Percentiles rank a stretch among this genome's conserved stretches.
These are phyloP conservation scores for Saccostrea glomerata DNA, from an alignment of 1,140 invertebrate species.

Conservation along the genomic window DNA sequence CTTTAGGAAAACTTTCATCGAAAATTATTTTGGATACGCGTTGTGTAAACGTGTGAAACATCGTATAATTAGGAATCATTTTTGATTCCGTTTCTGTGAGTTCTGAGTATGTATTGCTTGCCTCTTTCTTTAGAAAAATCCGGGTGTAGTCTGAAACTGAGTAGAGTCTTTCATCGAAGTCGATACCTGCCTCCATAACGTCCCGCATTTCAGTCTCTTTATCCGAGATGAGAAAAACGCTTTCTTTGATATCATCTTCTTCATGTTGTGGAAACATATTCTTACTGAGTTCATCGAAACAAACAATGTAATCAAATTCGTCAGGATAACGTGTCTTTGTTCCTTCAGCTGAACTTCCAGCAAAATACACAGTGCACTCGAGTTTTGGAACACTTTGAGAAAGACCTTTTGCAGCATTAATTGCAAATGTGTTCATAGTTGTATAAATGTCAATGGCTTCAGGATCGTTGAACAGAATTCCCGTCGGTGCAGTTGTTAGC, in stretches of 20 bases:
- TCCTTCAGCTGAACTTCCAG: slow-evolving; percentile 44
- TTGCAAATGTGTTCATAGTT: slow-evolving; percentile 16
- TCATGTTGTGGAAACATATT: slow-evolving; percentile 25
- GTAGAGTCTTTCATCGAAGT: background rate
- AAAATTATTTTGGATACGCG: slow-evolving; percentile 24
- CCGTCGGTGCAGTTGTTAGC: background rate
- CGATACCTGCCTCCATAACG: background rate
- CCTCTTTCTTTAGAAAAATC: slow-evolving; percentile 35
- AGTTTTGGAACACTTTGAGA: slow-evolving; percentile 35
- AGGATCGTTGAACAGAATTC: background rate
- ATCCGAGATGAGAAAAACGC: background rate
- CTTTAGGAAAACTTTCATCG: slow-evolving; percentile 20
- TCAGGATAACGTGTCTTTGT: slow-evolving; percentile 43
- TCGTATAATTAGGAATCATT: slow-evolving; percentile 37
- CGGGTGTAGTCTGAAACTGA: slow-evolving; percentile 38
- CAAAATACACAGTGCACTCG: slow-evolving; percentile 22
- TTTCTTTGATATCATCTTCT: background rate
- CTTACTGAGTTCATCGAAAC: slow-evolving; percentile 43
- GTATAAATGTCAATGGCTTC: slow-evolving; percentile 24
- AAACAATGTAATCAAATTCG: slow-evolving; percentile 50
- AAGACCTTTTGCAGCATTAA: slow-evolving; percentile 12
- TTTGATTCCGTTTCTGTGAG: slow-evolving; percentile 26
- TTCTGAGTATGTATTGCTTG: background rate
- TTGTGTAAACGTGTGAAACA: slow-evolving; percentile 39
- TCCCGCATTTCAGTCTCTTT: background rate